These are phyloP conservation scores for Labeo calbasu DNA, from an alignment of 2,797 vertebrate genomes.

Conservation along the genomic window DNA sequence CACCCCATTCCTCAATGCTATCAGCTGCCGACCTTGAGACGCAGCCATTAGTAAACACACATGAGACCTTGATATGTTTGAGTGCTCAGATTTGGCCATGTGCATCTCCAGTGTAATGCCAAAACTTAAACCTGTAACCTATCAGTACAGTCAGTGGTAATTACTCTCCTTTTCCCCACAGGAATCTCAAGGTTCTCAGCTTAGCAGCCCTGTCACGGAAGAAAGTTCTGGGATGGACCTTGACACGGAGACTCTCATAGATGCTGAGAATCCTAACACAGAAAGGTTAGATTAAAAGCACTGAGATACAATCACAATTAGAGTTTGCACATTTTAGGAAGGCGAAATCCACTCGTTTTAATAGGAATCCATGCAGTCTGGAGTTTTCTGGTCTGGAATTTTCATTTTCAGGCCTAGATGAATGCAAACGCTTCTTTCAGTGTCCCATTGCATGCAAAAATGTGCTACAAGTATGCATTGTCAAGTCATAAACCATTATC, in stretches of 20 bases:
- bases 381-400: too few relatives aligned
- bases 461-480: too few relatives aligned
- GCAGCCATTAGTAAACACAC: background rate
- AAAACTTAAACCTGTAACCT: background rate
- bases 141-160: background rate
- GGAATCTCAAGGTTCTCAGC: conserved; percentile 64
- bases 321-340: background rate
- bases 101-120: conserved; percentile 11
- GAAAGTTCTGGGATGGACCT: conserved; percentile 83
- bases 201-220: conserved; percentile 67
- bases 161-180: conserved; percentile 52
- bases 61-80: conserved; percentile 5
- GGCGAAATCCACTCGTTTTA: background rate
- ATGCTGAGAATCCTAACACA: conserved; percentile 80
- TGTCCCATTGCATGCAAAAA: too few relatives aligned
- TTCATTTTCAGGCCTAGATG: too few relatives aligned
- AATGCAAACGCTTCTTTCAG: too few relatives aligned
- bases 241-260: conserved; percentile 73
- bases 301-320: background rate
- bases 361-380: too few relatives aligned
- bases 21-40: conserved; percentile 40
- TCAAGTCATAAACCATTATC: too few relatives aligned
- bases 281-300: conserved; percentile 77
- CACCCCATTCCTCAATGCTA: conserved; percentile 8
- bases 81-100: conserved; percentile 13